Evolutionary conservation across 2,113 vertebrate genomes (phyloP), one percentile per base, ranked within the genome.

Genomic region (Scophthalmus maximus): DNA sequence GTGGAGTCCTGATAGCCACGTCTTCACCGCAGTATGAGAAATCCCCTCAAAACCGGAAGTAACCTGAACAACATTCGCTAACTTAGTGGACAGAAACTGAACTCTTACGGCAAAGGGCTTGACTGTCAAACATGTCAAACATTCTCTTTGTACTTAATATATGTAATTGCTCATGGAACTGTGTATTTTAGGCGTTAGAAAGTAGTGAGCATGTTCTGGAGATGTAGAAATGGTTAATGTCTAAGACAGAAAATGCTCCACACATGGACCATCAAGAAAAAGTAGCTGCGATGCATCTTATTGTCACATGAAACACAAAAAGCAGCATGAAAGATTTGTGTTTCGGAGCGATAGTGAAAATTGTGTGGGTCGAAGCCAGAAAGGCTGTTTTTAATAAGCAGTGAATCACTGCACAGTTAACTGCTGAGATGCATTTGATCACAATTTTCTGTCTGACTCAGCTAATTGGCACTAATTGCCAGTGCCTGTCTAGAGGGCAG

Each of bases 1-100:
- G 90, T 95, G 23, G 91, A 93, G 15, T 94, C 94, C 53, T 96
- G 83, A 89, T 36, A 0, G 2, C 7, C 26, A 58, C 17, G 5
- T 20, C 4, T 5, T 27, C 26, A 29, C 29, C 23, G 83, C 38
- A 74, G 23, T 51, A 12, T 32, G 22, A 40, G 38, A 55, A 46
- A 47, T 22, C 4, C n/a, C 17, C 38, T 34, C 49, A n/a, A 5
- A 40, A 29, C 30, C 56, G 0, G 23, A 76, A 53, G 26, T 50
- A 36, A 51, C 26, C 20, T 18, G 30, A 50, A 62, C n/a, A n/a
- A 0, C n/a, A 20, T 25, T 20, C 26, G 20, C 47, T n/a, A 52
- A 42, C 25, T 46, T 20, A 25, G n/a, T 29, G 22, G 14, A 79
- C 36, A 44, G 23, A 67, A 56, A 74, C 8, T 58, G 40, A 69